Percentiles rank a stretch among this genome's conserved stretches.
Evolutionary conservation across 2,888 invertebrate species (phyloP).

Genomic region (Agrilus biguttatus): DNA sequence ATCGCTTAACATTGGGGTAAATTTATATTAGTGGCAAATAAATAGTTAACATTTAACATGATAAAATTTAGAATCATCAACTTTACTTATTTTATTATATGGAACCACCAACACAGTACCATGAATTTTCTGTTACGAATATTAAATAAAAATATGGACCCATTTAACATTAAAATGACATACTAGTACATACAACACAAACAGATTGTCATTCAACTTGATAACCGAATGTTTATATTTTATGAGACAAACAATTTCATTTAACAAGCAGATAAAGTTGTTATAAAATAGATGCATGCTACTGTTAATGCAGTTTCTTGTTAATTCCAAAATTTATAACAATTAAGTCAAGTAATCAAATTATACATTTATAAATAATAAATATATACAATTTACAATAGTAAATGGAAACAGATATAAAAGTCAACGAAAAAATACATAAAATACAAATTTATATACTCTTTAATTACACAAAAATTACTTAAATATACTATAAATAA

Average conservation of each 20-base stretch:
- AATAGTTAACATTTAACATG: conserved; percentile 3
- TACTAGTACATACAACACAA: conserved; percentile 14
- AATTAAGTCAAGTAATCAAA: too few species aligned
- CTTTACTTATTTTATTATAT: conserved; percentile 5
- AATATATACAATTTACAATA: too few species aligned
- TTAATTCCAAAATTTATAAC: conserved; percentile 1
- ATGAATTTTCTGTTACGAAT: conserved; percentile 5
- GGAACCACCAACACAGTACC: conserved; percentile 5
- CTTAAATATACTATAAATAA: conserved; percentile 10
- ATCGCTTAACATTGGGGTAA: too few species aligned
- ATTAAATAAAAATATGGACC: conserved; percentile 3
- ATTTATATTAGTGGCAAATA: too few species aligned
- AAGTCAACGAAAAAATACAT: conserved; percentile 1
- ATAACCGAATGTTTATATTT: conserved; percentile 7
- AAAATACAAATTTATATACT: not conserved
- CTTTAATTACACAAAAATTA: conserved; percentile 1
- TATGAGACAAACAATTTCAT: not conserved
- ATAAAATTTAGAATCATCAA: conserved; percentile 12
- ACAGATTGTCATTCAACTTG: conserved; percentile 17
- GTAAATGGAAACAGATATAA: not conserved
- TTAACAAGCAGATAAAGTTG: too few species aligned
- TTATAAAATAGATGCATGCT: too few species aligned
- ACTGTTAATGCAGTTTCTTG: not conserved
- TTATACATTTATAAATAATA: too few species aligned
- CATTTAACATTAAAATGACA: conserved; percentile 5